These are phyloP conservation scores for Garra rufa DNA, from an alignment of 2,113 vertebrate species.

Conservation along the genomic window DNA sequence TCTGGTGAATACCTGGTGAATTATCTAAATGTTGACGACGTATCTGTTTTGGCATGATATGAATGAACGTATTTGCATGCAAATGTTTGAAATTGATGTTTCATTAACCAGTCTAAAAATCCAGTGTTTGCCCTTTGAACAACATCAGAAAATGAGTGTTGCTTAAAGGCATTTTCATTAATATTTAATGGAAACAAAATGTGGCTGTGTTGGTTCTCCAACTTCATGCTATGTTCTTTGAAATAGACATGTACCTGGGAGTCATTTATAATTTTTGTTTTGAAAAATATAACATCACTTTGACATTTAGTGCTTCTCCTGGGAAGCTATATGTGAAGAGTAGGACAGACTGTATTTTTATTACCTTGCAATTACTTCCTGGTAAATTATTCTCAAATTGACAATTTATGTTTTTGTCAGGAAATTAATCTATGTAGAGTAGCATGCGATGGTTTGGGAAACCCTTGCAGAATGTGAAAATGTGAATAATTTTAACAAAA, in stretches of 20 bases:
- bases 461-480: too few relatives aligned
- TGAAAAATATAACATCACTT: slow-evolving; percentile 12
- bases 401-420: too few relatives aligned
- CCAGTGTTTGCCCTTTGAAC: not conserved
- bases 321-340: not conserved
- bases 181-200: slow-evolving; percentile 9
- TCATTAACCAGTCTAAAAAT: not conserved
- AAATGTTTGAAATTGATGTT: not conserved
- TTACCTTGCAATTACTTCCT: not conserved
- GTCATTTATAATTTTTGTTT: not conserved
- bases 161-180: slow-evolving; percentile 19
- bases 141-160: not conserved
- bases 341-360: not conserved
- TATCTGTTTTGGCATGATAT: not conserved
- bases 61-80: not conserved
- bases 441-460: too few relatives aligned
- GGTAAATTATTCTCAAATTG: too few relatives aligned
- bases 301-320: not conserved
- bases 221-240: not conserved
- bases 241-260: not conserved
- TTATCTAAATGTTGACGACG: not conserved
- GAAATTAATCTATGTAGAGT: too few relatives aligned
- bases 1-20: not conserved
- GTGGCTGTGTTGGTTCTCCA: not conserved
- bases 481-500: too few relatives aligned